Evolutionary conservation across 2,797 vertebrate genomes (phyloP), one percentile per base, ranked within the genome.

Genomic region (Allobates femoralis): DNA sequence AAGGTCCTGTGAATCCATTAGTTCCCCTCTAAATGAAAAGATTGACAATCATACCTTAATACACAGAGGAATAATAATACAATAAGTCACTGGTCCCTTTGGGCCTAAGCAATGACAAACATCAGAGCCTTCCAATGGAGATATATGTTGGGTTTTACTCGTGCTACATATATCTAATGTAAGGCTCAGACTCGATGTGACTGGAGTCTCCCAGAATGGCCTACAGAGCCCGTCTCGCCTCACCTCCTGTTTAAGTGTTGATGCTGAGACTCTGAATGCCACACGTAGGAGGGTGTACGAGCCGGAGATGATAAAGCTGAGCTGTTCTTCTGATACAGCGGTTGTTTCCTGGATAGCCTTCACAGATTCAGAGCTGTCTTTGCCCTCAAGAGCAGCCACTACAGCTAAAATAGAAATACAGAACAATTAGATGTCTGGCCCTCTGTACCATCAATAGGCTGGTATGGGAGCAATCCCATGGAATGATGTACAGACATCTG

Each of bases 211-310:
- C 7, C n/a, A 58, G 56, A 60, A n/a, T 7, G 5, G 16, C 23
- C 5, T 23, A 23, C 56, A 58, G 21, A 23, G 21, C 6, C 14
- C 28, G 16, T 21, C 18, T 18, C 16, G 87, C 89, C 93, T 91
- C 89, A 95, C 94, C 91, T 97, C 96, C 89, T 95, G 95, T 90
- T 96, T 96, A 0, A 97, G 93, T 32, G 94, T 94, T 0, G 95
- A 84, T 8, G 90, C 55, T 0, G 96, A 95, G n/a, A 96, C 92
- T 83, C 96, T 94, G 89, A 97, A 11, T 0, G 96, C 95, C 89
- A 96, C 96, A n/a, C 90, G 95, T 34, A 97, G 92, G 3, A 98
- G 88, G 12, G 93, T 92, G 89, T 95, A 93, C 92, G 96, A 94
- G 88, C 95, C 97, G 56, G 96, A 94, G 34, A 96, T 89, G 55